phyloP scores from a whole-genome alignment of 2,797 vertebrate species.

The Rousettus madagascariensis region DNA sequence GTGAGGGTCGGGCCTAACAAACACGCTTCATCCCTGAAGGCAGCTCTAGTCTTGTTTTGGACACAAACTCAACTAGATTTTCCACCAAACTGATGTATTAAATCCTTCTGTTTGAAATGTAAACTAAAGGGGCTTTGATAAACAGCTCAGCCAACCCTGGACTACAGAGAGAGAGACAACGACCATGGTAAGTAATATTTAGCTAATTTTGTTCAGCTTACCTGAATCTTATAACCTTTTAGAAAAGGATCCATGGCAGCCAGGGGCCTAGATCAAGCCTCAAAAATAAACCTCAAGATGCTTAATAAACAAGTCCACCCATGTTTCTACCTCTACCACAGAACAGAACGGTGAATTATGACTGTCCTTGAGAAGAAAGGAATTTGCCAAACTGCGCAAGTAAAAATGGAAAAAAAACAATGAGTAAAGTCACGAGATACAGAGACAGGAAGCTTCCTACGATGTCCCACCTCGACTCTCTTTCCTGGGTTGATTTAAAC shows the following conservation, averaged over 20 bases:
- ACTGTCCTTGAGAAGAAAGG: constrained; percentile 9
- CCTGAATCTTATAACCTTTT: not conserved
- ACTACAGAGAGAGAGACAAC: too few relatives aligned
- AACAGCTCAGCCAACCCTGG: not conserved
- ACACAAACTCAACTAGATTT: not conserved
- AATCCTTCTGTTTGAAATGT: constrained; percentile 31
- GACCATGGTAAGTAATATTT: not conserved
- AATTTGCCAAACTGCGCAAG: constrained; percentile 15
- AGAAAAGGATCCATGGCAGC: not conserved
- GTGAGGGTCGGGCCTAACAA: not conserved
- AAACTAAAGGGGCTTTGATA: constrained; percentile 27
- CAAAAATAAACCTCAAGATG: not conserved
- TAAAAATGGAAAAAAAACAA: not conserved
- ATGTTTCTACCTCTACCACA: not conserved
- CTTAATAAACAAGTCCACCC: constrained; percentile 37
- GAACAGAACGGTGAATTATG: not conserved
- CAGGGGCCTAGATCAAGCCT: not conserved
- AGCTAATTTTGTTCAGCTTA: not conserved
- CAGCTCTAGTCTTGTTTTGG: not conserved
- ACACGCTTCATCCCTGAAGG: not conserved
- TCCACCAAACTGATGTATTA: not conserved
- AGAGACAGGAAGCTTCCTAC: not conserved
- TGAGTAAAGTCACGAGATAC: not conserved
- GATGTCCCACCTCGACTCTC: not conserved
- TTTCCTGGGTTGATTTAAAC: constrained; percentile 24